These are phyloP conservation scores for Corythucha ciliata DNA, from an alignment of 2,888 invertebrate genomes.

Conservation along the genomic window DNA sequence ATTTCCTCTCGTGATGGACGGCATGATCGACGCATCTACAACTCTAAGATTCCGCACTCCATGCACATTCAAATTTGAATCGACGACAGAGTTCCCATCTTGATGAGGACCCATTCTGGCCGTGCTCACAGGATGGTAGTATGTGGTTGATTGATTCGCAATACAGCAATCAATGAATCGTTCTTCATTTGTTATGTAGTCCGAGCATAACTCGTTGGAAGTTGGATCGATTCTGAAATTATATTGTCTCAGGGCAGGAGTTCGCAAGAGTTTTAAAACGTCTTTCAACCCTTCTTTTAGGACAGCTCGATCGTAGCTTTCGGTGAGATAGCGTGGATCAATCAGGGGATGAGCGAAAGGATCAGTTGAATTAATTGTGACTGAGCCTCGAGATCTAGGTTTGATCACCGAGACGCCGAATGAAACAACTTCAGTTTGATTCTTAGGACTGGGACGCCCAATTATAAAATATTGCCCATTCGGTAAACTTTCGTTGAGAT, in stretches of 20 bases:
- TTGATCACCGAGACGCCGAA: no score
- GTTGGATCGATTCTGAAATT: slow-evolving; percentile 13
- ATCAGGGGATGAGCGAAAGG: slow-evolving; percentile 72
- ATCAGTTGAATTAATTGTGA: slow-evolving; percentile 57
- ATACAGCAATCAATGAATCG: slow-evolving; percentile 7
- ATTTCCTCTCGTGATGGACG: neutral
- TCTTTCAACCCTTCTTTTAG: slow-evolving; percentile 58
- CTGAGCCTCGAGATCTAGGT: slow-evolving; percentile 72
- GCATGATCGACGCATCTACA: neutral
- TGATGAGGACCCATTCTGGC: slow-evolving; percentile 8
- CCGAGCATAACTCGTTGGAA: no score
- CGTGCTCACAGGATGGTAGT: slow-evolving; percentile 12
- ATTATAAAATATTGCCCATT: no score
- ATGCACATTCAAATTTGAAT: neutral
- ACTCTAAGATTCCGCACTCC: neutral
- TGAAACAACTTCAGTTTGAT: slow-evolving; percentile 43
- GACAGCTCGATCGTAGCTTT: slow-evolving; percentile 72
- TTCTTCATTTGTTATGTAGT: neutral
- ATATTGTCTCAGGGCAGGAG: slow-evolving; percentile 11
- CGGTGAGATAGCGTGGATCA: slow-evolving; percentile 83
- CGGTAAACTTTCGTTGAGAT: no score
- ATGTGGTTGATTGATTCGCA: neutral
- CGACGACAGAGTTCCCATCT: neutral
- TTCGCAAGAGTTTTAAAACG: no score
- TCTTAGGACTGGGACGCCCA: no score